Evolutionary conservation across 1,140 invertebrate species (phyloP), one percentile per base, ranked within the genome.

Genomic region (Wiebesia pumilae): DNA sequence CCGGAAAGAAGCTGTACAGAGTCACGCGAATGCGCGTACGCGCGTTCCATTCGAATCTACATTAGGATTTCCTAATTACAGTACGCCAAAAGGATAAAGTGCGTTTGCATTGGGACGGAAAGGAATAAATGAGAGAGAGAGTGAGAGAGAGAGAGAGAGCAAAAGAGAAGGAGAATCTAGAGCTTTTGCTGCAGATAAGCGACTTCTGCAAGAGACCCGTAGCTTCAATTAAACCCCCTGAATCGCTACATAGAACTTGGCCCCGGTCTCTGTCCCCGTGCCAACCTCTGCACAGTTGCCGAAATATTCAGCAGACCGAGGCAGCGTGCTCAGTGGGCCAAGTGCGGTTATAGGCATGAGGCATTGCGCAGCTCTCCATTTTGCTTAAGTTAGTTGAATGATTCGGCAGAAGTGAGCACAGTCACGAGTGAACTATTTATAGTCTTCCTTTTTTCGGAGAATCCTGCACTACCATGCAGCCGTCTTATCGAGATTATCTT

Each of bases 31-130:
- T 43, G 24, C 14, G 9, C n/a, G 40, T 38, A 65, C 33, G 38
- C 16, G 21, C 33, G 35, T 54, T 54, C 67, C 47, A 58, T 58
- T 71, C 43, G 47, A 79, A 73, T 69, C 14, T 67, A 43, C 62
- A 69, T 79, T 84, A 79, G 38, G 40, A 79, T 79, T 69, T 79
- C 62, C 83, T 84, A 79, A 84, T 84, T 84, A 79, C 30, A 27
- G 16, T 67, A 21, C 47, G 51, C 33, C 21, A 30, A n/a, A 27
- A 24, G 33, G 27, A 73, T 54, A 71, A 30, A 51, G 67, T 19
- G 3, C 30, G 30, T 38, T 27, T 19, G 35, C 27, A 40, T 0
- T 9, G 77, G 16, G 16, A 51, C 24, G 21, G 30, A 19, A 81
- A n/a, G 54, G 21, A 14, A 4, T 30, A 35, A 6, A 14, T 19